Percentiles rank a stretch among this genome's conserved stretches.
These are phyloP conservation scores for Rotaria macrura DNA, from an alignment of 2,888 invertebrate genomes.

Conservation along the genomic window DNA sequence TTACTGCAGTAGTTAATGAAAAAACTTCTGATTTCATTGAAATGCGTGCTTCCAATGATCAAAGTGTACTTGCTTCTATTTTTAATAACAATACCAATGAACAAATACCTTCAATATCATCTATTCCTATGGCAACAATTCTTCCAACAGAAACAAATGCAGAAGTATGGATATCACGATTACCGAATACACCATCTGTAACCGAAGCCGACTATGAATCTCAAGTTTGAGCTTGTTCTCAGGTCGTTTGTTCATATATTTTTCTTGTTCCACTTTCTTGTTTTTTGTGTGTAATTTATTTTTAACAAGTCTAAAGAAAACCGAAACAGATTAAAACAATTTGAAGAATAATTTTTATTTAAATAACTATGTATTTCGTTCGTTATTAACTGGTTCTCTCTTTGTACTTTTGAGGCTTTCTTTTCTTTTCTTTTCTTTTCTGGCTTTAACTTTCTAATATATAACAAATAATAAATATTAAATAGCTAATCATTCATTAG, in stretches of 20 bases:
- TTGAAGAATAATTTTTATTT: not conserved
- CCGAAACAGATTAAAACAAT: not conserved
- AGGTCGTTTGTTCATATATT: not conserved
- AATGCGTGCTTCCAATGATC: not conserved
- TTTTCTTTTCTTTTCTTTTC: not conserved
- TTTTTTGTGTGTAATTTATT: not conserved
- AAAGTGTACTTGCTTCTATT: not conserved
- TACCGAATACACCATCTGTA: not conserved
- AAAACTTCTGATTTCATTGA: not conserved
- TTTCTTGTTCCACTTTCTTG: not conserved
- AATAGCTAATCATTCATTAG: not conserved
- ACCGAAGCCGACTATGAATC: slow-evolving; percentile 14
- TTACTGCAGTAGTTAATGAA: not conserved
- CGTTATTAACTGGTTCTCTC: not conserved
- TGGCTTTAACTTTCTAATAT: not conserved
- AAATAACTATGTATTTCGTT: not conserved
- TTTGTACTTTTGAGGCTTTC: not conserved
- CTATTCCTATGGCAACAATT: slow-evolving; percentile 6
- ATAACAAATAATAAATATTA: not conserved
- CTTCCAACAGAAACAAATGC: not conserved
- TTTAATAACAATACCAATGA: not conserved
- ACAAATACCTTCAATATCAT: not conserved
- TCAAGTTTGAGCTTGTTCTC: slow-evolving; percentile 12
- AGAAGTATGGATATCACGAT: slow-evolving; percentile 12
- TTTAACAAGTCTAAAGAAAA: not conserved